Percentiles rank a stretch among this genome's conserved stretches.
These are phyloP conservation scores for Amphipoea lucens DNA, from an alignment of 2,888 invertebrate species.

Conservation along the genomic window DNA sequence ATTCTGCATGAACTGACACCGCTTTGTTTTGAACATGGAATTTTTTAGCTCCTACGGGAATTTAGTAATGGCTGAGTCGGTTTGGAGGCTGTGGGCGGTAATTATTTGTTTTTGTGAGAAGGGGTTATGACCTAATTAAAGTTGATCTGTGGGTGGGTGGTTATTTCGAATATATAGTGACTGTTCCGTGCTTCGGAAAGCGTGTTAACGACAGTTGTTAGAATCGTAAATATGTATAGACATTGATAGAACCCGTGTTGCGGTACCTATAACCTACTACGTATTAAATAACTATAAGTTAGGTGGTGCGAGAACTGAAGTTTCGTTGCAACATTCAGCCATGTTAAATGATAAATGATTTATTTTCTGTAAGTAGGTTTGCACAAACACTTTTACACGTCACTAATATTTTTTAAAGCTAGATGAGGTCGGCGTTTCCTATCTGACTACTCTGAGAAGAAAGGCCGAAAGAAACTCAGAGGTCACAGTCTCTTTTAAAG, in stretches of 20 bases:
- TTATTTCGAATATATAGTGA: background rate
- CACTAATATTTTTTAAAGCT: no score
- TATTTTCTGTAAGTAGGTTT: no score
- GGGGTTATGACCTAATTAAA: background rate
- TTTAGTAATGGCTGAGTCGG: background rate
- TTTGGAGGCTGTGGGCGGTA: background rate
- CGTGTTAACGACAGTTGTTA: background rate
- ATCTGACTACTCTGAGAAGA: no score
- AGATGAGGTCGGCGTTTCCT: no score
- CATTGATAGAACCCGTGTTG: background rate
- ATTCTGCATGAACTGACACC: slow-evolving; percentile 69
- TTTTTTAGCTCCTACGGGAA: slow-evolving; percentile 64
- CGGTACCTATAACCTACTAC: background rate
- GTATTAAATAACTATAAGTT: background rate
- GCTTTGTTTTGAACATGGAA: slow-evolving; percentile 63
- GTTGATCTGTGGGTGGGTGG: background rate
- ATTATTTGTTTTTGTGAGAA: background rate
- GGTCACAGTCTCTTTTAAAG: no score
- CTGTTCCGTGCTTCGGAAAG: background rate
- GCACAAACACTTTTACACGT: no score
- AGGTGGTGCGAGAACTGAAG: background rate
- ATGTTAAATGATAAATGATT: no score
- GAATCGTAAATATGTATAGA: background rate
- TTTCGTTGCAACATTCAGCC: background rate
- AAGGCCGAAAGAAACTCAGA: no score